Evolutionary conservation across 2,797 vertebrate genomes (phyloP).

Genomic region (Sebastes matsubarae): DNA sequence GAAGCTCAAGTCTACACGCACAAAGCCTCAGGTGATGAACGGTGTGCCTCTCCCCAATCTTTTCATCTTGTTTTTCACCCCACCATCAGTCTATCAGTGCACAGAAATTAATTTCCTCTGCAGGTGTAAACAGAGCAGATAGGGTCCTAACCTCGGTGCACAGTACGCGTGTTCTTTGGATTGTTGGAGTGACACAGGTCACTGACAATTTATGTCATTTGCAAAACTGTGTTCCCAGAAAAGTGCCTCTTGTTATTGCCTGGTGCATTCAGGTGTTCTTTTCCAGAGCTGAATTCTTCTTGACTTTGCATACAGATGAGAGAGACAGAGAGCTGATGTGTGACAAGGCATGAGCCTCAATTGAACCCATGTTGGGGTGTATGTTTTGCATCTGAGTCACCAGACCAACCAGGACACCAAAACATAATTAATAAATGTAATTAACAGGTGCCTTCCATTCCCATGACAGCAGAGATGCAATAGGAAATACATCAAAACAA

Average conservation of each 20-base stretch:
- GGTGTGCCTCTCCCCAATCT: neutral
- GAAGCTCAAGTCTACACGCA: slow-evolving; percentile 7
- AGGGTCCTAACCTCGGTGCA: neutral
- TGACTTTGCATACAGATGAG: slow-evolving; percentile 10
- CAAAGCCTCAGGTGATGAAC: slow-evolving; percentile 16
- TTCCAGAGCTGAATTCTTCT: neutral
- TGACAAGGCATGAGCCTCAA: neutral
- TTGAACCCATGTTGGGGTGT: neutral
- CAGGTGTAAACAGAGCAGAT: slow-evolving; percentile 31
- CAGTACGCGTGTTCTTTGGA: neutral
- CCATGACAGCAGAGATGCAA: neutral
- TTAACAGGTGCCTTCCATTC: slow-evolving; percentile 13
- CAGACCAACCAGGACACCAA: neutral
- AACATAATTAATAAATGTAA: slow-evolving; percentile 12
- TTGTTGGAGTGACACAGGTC: slow-evolving; percentile 26
- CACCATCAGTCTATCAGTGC: slow-evolving; percentile 6
- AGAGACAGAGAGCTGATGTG: neutral
- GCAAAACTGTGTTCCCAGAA: slow-evolving; percentile 20
- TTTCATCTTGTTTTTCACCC: slow-evolving; percentile 28
- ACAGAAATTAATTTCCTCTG: slow-evolving; percentile 45
- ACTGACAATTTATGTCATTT: slow-evolving; percentile 28
- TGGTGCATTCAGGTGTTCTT: slow-evolving; percentile 6
- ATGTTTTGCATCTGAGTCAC: neutral
- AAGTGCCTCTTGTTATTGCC: slow-evolving; percentile 9
- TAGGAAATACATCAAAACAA: slow-evolving; percentile 13